These are phyloP conservation scores for Pocillopora damicornis DNA, from an alignment of 64 coral and sea anemone species.

Conservation along the genomic window DNA sequence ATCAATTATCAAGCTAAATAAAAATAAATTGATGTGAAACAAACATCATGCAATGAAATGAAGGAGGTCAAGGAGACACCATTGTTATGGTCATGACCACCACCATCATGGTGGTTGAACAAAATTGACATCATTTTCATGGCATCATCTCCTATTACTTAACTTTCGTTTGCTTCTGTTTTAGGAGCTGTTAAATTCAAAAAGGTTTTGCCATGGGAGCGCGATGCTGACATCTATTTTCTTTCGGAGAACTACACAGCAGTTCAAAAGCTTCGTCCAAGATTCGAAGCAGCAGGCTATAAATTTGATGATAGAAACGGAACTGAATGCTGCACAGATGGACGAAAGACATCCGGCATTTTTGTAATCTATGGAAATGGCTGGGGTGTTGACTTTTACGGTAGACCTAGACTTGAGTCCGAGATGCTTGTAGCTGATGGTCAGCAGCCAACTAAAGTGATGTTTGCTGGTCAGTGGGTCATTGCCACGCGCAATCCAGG, in stretches of 20 bases:
- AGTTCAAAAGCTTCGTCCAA: conserved; percentile 69
- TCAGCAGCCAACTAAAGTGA: conserved; percentile 82
- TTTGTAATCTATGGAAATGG: conserved; percentile 48
- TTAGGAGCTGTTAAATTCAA: conserved; percentile 92
- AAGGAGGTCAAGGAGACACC: no score
- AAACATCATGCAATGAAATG: no score
- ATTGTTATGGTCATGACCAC: no score
- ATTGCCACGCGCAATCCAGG: conserved; percentile 93
- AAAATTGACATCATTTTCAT: no score
- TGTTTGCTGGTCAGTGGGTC: conserved; percentile 82
- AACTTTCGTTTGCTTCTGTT: not conserved
- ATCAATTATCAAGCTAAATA: no score
- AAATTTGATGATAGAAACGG: conserved; percentile 40
- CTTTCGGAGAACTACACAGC: conserved; percentile 87
- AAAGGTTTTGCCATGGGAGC: conserved; percentile 94
- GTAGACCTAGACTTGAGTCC: conserved; percentile 87
- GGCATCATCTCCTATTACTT: no score
- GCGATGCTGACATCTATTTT: conserved; percentile 93
- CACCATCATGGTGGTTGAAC: no score
- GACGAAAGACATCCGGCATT: conserved; percentile 68
- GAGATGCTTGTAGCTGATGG: conserved; percentile 76
- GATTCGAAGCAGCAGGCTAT: conserved; percentile 62
- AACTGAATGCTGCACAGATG: conserved; percentile 76
- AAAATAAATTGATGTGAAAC: no score
- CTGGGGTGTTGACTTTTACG: conserved; percentile 87